Conservation (phyloP, 1,140 invertebrate species). For the Lasaia peninsularis region DNA sequence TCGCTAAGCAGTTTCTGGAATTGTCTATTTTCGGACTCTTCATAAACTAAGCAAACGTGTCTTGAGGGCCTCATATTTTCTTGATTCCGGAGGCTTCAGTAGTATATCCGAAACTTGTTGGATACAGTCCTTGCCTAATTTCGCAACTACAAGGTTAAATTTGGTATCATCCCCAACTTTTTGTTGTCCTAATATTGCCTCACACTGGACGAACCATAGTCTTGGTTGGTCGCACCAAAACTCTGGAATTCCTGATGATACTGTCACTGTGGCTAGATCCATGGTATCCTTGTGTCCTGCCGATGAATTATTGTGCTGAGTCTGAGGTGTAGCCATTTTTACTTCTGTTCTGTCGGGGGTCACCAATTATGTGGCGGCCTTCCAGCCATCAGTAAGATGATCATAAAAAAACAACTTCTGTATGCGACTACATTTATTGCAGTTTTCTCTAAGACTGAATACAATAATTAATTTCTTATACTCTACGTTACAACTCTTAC, state of each 20-base stretch:
- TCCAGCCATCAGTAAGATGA: no score
- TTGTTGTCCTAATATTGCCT: constrained; percentile 22
- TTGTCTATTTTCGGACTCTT: no score
- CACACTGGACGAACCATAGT: constrained; percentile 20
- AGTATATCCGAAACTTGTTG: constrained; percentile 17
- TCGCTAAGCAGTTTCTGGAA: not conserved
- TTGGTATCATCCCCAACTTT: constrained; percentile 20
- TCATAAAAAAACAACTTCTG: no score
- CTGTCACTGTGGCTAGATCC: no score
- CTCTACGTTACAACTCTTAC: no score
- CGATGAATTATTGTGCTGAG: no score
- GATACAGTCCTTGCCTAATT: constrained; percentile 14
- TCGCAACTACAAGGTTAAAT: constrained; percentile 18
- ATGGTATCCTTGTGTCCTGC: not conserved
- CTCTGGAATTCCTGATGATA: constrained; percentile 15
- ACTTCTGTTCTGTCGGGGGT: no score
- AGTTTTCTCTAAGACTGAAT: no score
- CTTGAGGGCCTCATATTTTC: not conserved
- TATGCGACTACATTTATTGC: no score
- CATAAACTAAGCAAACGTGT: not conserved
- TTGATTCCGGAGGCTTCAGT: not conserved
- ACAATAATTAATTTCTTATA: no score
- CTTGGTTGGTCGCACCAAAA: constrained; percentile 18
- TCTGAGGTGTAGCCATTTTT: no score
- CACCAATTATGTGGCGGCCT: no score